phyloP scores from a whole-genome alignment of 2,888 invertebrate genomes.

The Chaetogeoica ovagalla region DNA sequence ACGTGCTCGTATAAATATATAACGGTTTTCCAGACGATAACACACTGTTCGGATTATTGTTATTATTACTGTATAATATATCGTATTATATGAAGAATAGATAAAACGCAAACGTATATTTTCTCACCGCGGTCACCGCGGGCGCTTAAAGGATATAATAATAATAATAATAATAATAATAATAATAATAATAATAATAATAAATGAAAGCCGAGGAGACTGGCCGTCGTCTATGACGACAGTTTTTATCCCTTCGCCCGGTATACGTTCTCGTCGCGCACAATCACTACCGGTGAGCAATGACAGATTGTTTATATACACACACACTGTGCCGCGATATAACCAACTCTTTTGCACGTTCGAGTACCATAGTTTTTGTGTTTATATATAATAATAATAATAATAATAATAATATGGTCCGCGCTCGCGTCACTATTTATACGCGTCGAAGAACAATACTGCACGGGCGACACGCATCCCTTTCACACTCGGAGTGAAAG shows the following conservation, averaged over 20 bases:
- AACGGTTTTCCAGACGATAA: conserved; percentile 48
- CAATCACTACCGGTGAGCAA: neutral
- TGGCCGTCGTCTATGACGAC: conserved; percentile 19
- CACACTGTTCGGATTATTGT: neutral
- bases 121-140: conserved; percentile 41
- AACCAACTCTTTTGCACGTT: conserved; percentile 25
- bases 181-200: conserved; percentile 7
- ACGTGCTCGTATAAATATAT: neutral
- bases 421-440: conserved; percentile 13
- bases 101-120: neutral
- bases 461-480: conserved; percentile 50
- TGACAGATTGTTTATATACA: conserved; percentile 50
- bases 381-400: neutral
- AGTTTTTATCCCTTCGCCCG: neutral
- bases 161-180: neutral
- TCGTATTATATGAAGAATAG: no score
- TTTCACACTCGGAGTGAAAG: conserved; percentile 30
- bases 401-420: conserved; percentile 38
- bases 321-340: neutral
- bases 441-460: conserved; percentile 45
- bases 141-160: conserved; percentile 29
- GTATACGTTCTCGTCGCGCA: no score
- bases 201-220: conserved; percentile 7
- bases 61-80: no score
- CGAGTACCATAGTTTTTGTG: conserved; percentile 38